Percentiles rank a stretch among this genome's conserved stretches.
phyloP scores from a whole-genome alignment of 1,140 invertebrate species.

The Drosophila ogumai region DNA sequence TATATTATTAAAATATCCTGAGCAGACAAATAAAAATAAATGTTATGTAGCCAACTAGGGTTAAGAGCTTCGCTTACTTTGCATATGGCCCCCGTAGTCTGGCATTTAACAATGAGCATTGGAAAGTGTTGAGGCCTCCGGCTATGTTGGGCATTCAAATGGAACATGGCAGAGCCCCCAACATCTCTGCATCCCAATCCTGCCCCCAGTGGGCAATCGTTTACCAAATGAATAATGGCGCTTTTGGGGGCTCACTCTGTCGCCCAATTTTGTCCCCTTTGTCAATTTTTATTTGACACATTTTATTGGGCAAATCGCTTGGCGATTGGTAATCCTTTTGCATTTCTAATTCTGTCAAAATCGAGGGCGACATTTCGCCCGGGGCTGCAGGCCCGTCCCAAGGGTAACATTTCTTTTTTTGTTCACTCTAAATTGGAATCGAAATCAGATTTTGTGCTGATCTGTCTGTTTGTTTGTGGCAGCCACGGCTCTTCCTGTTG shows the following conservation, averaged over 20 bases:
- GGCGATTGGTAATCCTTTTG: conserved; percentile 55
- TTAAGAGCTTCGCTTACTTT: conserved; percentile 26
- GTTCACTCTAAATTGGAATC: conserved; percentile 48
- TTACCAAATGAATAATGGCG: conserved; percentile 58
- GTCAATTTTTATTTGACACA: conserved; percentile 75
- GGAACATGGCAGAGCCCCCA: conserved; percentile 10
- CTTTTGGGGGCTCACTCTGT: conserved; percentile 23
- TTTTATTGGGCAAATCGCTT: conserved; percentile 69
- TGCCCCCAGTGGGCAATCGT: conserved; percentile 23
- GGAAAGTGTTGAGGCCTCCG: conserved; percentile 21
- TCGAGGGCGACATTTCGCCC: conserved; percentile 41
- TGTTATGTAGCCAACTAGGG: not conserved
- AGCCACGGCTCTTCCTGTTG: conserved; percentile 24
- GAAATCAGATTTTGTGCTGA: conserved; percentile 52
- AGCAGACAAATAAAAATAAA: conserved; percentile 7
- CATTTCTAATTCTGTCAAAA: conserved; percentile 61
- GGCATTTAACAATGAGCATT: conserved; percentile 20
- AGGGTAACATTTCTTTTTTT: conserved; percentile 47
- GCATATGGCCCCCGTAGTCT: conserved; percentile 1
- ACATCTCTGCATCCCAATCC: not conserved
- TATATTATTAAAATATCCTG: not conserved
- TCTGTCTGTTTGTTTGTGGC: conserved; percentile 32
- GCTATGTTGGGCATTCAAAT: conserved; percentile 27
- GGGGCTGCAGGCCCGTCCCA: conserved; percentile 44
- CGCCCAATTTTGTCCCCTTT: conserved; percentile 49